A percentile compares a stretch with the other conserved stretches of the same genome.
Evolutionary conservation across 2,888 invertebrate genomes (phyloP).

Genomic region (Acrocyrtus sp.): DNA sequence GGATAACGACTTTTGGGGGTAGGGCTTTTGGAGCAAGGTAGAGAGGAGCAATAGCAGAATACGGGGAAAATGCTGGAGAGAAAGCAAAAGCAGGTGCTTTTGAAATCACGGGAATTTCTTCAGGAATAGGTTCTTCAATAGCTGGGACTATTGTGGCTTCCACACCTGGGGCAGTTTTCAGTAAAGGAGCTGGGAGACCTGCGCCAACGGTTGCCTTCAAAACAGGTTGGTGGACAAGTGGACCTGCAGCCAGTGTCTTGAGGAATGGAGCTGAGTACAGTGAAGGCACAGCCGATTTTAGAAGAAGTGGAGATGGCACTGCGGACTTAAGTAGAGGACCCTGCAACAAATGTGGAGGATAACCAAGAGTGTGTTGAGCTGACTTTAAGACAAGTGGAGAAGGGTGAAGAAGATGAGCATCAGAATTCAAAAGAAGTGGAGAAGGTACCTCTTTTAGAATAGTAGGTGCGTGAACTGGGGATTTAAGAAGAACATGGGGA

Average conservation of each 20-base stretch:
- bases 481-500: neutral
- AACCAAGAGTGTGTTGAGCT: neutral
- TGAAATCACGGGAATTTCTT: neutral
- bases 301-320: neutral
- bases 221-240: neutral
- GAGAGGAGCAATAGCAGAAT: neutral
- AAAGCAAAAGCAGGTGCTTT: neutral
- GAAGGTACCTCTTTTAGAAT: neutral
- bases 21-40: conserved; percentile 2
- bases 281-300: neutral
- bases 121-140: conserved; percentile 8
- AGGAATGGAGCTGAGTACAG: conserved; percentile 1
- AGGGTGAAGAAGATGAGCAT: neutral
- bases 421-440: neutral
- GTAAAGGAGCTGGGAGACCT: neutral
- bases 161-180: neutral
- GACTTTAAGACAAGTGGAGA: neutral
- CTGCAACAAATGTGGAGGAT: no score
- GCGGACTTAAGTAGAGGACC: no score
- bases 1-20: conserved; percentile 8
- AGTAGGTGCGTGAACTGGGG: conserved; percentile 3
- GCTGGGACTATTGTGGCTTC: conserved; percentile 31
- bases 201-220: neutral
- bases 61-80: neutral
- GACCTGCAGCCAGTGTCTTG: neutral